phyloP scores from a whole-genome alignment of 2,888 invertebrate species.

The Flexamia atlantica region DNA sequence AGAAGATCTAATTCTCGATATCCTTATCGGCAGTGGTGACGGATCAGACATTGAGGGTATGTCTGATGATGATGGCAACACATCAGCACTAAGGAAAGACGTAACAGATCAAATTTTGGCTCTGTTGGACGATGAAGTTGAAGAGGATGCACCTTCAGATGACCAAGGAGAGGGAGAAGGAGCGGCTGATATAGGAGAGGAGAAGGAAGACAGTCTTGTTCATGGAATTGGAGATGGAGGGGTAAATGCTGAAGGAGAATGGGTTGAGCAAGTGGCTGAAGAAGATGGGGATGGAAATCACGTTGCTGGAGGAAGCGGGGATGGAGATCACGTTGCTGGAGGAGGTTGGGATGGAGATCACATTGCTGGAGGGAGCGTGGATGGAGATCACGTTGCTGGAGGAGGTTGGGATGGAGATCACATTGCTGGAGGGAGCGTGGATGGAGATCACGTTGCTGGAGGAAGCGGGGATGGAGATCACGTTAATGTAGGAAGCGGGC shows the following conservation, averaged over 20 bases:
- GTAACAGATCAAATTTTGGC: not conserved
- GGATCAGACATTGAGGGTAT: not conserved
- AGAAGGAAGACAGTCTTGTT: not conserved
- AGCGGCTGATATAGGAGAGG: not conserved
- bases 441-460: too few relatives aligned
- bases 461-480: too few relatives aligned
- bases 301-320: too few relatives aligned
- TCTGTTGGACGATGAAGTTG: not conserved
- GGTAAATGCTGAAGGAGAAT: not conserved
- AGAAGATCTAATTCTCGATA: not conserved
- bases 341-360: too few relatives aligned
- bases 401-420: too few relatives aligned
- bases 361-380: too few relatives aligned
- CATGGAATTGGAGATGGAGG: not conserved
- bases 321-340: too few relatives aligned
- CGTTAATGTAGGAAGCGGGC: too few relatives aligned
- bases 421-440: too few relatives aligned
- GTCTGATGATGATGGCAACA: constrained; percentile 9
- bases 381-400: too few relatives aligned
- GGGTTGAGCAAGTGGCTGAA: too few relatives aligned
- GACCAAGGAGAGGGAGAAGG: not conserved
- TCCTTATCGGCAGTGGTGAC: not conserved
- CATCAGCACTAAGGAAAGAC: not conserved
- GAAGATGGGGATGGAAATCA: too few relatives aligned
- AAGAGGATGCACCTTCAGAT: not conserved